Evolutionary conservation across 2,888 invertebrate genomes (phyloP), one percentile per base, ranked within the genome.

Genomic region (Pollenia labialis): DNA sequence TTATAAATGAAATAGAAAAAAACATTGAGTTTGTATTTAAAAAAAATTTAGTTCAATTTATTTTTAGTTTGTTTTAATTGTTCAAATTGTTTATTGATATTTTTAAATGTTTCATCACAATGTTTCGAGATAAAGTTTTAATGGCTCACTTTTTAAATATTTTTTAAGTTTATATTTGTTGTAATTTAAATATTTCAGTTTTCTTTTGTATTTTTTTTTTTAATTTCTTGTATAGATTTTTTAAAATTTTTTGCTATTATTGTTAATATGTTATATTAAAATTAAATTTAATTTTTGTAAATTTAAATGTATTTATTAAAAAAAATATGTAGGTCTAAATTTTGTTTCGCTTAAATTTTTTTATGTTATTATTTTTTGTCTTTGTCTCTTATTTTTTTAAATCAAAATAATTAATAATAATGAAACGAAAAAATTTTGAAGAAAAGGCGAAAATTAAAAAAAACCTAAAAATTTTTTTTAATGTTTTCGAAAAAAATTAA

Each of bases 401-500:
- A 60, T 58, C 62, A 74, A 77, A 62, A 56, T 85, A 46, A 58
- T 32, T 16, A 75, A 62, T 54, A 76, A 60, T 69, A 54, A 40
- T 60, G 62, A 84, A 84, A 82, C 64, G 79, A 83, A 64, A 80
- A 82, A 40, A 77, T 77, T 81, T 81, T 62, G 18, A 75, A 48
- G 18, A 74, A 52, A 66, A 66, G 46, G 58, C 68, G 46, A 77
- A 23, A 14, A 69, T 32, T 6, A 32, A 32, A 46, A 82, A 71
- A 66, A 66, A 46, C 18, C 10, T 32, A 42, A 42, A 75, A 72
- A 76, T 83, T 84, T 40, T 32, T 32, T 77, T 81, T 14, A 77
- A 79, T 58, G 62, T 81, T 81, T 79, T 82, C 50, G 23, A 69
- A 54, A 77, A 71, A 32, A 64, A 32, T 32, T 4, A 6, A 32